Evolutionary conservation across 2,797 vertebrate species (phyloP), one percentile per base, ranked within the genome.

Genomic region (Coracias cyanogaster): DNA sequence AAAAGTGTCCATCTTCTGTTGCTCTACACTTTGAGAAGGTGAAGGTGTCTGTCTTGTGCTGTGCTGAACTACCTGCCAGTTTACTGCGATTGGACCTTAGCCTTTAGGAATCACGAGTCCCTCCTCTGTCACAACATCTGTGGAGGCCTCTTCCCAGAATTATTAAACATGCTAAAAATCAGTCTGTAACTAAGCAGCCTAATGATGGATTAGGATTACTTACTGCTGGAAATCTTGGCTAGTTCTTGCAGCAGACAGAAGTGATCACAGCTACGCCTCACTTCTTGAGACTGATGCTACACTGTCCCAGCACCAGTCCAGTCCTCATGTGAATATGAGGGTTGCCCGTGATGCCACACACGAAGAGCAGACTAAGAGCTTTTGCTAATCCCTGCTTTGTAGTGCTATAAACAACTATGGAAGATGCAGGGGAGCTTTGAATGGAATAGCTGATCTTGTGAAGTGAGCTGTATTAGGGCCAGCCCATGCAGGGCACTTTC

Each of bases 1-100:
- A 0, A 41, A 72, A 41, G 20, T 12, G 31, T 24, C 45, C 19
- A 7, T 5, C 6, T 4, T 7, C 12, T 52, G 13, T 19, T 83
- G 52, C 9, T 85, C 55, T 87, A 43, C 21, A 11, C 21, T 86
- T 93, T 2, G 5, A 25, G 43, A 43, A 76, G 7, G 25, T 76
- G 43, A 43, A 76, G 7, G 25, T 76, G n/a, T 76, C 49, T 84
- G 51, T 5, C 25, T 29, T 55, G 17, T 65, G 46, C 9, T 65
- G 31, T 57, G 24, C n/a, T 58, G 64, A 19, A 67, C 19, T 7
- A 43, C 3, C 1, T 65, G 22, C 10, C 43, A 69, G 35, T 74
- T 69, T 58, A 28, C n/a, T n/a, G n/a, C n/a, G n/a, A n/a, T n/a
- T n/a, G n/a, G 19, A 62, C 43, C 37, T 66, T 28, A 37, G 29